Conservation (phyloP, 1,140 invertebrate genomes). For the Drosophila prosaltans region DNA sequence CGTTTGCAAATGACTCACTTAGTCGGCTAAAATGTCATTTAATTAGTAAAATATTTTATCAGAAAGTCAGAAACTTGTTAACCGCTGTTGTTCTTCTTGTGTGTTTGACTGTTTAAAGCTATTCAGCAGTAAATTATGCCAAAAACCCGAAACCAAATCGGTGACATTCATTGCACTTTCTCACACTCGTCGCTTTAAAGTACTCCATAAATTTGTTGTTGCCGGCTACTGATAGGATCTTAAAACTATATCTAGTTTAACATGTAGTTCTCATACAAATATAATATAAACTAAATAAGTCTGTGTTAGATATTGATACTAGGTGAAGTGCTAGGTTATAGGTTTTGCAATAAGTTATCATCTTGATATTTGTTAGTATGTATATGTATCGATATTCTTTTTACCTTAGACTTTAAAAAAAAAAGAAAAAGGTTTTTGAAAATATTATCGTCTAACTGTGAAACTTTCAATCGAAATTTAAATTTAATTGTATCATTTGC, state of each 20-base stretch:
- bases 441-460: background rate
- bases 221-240: background rate
- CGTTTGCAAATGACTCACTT: conserved; percentile 34
- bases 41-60: conserved; percentile 18
- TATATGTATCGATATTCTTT: too few species aligned
- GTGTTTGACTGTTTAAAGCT: conserved; percentile 20
- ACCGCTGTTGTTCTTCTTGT: conserved; percentile 37
- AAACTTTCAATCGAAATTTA: conserved; percentile 15
- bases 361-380: too few species aligned
- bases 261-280: background rate
- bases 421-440: too few species aligned
- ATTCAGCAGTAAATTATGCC: conserved; percentile 40
- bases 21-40: conserved; percentile 5
- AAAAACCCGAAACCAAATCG: conserved; percentile 14
- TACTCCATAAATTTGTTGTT: conserved; percentile 11
- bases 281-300: conserved; percentile 2
- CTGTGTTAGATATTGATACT: background rate
- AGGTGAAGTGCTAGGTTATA: too few species aligned
- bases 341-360: too few species aligned
- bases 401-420: too few species aligned
- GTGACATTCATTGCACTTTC: conserved; percentile 55
- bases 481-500: conserved; percentile 27
- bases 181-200: conserved; percentile 33
- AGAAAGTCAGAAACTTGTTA: conserved; percentile 48
- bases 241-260: conserved; percentile 28